phyloP scores from a whole-genome alignment of 2,797 vertebrate species.

The Molossus molossus region DNA sequence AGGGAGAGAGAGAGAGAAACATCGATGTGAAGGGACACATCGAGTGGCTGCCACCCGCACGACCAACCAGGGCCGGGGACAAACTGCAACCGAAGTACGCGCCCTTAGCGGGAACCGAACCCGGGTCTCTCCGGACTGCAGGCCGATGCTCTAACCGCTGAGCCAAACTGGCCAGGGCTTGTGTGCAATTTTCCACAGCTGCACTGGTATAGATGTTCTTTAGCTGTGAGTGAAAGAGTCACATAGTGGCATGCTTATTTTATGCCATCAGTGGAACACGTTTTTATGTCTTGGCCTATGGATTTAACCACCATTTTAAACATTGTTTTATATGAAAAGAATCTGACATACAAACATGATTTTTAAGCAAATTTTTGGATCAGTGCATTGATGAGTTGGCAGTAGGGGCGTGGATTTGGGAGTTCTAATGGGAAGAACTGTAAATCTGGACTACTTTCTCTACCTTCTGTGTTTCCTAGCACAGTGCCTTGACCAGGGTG shows the following conservation, averaged over 20 bases:
- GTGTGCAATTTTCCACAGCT: background rate
- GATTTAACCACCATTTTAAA: background rate
- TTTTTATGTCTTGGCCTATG: background rate
- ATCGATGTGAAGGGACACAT: no score
- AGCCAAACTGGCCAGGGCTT: no score
- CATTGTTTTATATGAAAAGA: slow-evolving; percentile 17
- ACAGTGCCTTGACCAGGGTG: background rate
- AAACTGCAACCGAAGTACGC: no score
- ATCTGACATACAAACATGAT: background rate
- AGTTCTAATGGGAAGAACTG: background rate
- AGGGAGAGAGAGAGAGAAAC: no score
- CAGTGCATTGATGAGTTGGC: background rate
- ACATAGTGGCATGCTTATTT: background rate
- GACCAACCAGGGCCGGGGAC: no score
- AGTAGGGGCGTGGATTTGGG: background rate
- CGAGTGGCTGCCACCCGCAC: no score
- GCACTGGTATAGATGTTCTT: background rate
- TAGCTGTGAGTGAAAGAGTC: background rate
- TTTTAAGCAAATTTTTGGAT: slow-evolving; percentile 29
- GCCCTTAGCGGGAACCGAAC: no score
- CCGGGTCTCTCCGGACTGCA: no score
- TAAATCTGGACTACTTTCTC: background rate
- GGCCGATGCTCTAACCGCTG: no score
- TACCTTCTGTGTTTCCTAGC: background rate
- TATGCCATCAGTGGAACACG: background rate